These are phyloP conservation scores for Pipra filicauda DNA, from an alignment of 2,113 vertebrate genomes.

Conservation along the genomic window DNA sequence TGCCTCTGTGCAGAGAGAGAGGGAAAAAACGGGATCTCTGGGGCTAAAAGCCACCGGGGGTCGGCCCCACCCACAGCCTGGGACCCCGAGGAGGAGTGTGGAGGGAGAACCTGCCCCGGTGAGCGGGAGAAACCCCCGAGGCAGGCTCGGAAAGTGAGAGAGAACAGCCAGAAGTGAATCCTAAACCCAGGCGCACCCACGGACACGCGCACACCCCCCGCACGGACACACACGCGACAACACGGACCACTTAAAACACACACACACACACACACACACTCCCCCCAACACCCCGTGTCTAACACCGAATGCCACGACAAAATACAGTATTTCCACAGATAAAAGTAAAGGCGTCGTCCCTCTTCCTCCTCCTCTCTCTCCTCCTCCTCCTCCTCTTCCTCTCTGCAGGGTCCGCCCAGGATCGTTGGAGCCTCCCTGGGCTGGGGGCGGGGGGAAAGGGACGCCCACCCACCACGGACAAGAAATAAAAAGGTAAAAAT, in stretches of 20 bases:
- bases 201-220: not conserved
- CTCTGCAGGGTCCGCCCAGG: not conserved
- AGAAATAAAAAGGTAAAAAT: conserved; percentile 74
- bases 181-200: not conserved
- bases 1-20: not conserved
- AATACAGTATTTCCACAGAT: conserved; percentile 15
- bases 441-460: not conserved
- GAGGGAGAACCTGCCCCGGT: not conserved
- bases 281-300: not conserved
- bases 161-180: not conserved
- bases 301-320: conserved; percentile 29
- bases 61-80: accelerated
- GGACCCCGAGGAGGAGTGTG: not conserved
- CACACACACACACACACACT: not conserved
- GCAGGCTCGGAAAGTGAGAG: not conserved
- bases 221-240: not conserved
- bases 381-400: not conserved
- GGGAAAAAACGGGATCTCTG: not conserved
- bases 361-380: not conserved
- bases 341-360: not conserved
- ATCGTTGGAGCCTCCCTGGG: not conserved
- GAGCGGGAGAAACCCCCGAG: not conserved
- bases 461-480: conserved; percentile 29
- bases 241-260: not conserved
- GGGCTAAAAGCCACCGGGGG: not conserved